phyloP scores from a whole-genome alignment of 2,113 vertebrate genomes.

The Entomyzon cyanotis region DNA sequence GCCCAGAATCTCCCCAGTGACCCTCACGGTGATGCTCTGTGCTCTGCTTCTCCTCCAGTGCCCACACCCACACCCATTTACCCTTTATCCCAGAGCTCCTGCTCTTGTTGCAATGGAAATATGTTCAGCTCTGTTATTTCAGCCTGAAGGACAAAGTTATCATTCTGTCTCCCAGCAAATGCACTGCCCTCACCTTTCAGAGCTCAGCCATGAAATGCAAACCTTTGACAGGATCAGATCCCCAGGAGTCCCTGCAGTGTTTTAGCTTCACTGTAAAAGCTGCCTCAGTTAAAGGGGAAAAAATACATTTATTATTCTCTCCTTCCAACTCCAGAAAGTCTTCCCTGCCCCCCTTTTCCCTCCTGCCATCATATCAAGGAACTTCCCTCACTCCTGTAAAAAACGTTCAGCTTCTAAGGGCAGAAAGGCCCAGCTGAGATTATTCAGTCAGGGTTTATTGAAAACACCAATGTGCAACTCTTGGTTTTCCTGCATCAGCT shows the following conservation, averaged over 20 bases:
- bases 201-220: conserved; percentile 18
- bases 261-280: neutral
- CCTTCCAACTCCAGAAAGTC: neutral
- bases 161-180: conserved; percentile 7
- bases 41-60: neutral
- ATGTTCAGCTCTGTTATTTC: neutral
- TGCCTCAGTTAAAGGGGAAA: neutral
- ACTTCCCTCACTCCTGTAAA: neutral
- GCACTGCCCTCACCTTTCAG: conserved; percentile 30
- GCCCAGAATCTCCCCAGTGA: neutral
- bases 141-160: conserved; percentile 36
- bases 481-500: neutral
- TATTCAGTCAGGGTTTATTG: neutral
- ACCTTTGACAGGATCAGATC: conserved; percentile 25
- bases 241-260: neutral
- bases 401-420: neutral
- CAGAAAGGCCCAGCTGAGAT: neutral
- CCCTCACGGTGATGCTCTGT: neutral
- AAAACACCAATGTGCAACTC: neutral
- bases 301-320: neutral
- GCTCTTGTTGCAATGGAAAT: neutral
- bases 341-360: neutral
- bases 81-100: neutral
- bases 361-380: neutral
- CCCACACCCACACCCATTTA: neutral